phyloP scores from a whole-genome alignment of 2,888 invertebrate genomes.

The Rhodophaea formosa region DNA sequence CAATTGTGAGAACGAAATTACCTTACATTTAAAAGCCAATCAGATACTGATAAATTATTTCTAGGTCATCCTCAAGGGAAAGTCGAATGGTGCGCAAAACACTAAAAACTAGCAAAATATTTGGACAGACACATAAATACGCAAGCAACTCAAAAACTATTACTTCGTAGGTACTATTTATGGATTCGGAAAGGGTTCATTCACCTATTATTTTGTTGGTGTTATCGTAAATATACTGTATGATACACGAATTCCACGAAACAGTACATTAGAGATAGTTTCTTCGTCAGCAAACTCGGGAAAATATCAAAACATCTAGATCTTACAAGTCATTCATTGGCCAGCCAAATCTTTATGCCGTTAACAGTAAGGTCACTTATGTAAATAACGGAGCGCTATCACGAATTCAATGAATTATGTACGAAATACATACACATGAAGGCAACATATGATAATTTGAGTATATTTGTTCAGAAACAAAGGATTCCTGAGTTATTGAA shows the following conservation, averaged over 20 bases:
- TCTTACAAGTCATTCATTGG: conserved; percentile 1
- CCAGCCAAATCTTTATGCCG: neutral
- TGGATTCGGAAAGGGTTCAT: conserved; percentile 7
- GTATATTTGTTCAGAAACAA: conserved; percentile 26
- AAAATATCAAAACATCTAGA: conserved; percentile 14
- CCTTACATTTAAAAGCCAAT: neutral
- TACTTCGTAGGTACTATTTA: conserved; percentile 1
- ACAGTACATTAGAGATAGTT: neutral
- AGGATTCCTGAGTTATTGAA: conserved; percentile 30
- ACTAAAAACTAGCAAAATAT: neutral
- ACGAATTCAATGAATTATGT: neutral
- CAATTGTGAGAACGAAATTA: too few species aligned
- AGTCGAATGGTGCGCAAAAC: neutral
- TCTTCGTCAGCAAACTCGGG: neutral
- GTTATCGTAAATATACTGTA: neutral
- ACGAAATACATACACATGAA: neutral
- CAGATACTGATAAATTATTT: neutral
- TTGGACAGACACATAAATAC: neutral
- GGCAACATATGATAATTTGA: neutral
- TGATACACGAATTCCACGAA: neutral
- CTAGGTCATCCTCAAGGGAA: neutral
- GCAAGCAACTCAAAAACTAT: neutral
- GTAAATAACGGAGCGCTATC: neutral
- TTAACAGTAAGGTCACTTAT: conserved; percentile 4
- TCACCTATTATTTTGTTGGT: conserved; percentile 12